Evolutionary conservation across 1,140 invertebrate genomes (phyloP).

Genomic region (Vollenhovia emeryi): DNA sequence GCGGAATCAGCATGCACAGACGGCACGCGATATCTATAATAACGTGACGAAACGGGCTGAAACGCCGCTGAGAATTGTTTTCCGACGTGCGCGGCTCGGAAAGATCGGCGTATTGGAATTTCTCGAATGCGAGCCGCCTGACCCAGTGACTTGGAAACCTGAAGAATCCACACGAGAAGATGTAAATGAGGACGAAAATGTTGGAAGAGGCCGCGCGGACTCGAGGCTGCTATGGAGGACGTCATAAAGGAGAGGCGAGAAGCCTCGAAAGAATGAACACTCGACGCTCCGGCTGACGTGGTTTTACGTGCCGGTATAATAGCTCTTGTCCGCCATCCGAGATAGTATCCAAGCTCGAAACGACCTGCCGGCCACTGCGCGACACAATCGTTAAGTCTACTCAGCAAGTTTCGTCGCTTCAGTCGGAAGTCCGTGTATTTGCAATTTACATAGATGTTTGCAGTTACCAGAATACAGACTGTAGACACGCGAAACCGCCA

Average conservation of each 20-base stretch:
- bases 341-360: conserved; percentile 75
- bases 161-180: background rate
- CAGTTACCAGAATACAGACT: background rate
- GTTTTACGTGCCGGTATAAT: conserved; percentile 82
- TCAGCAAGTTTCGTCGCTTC: conserved; percentile 47
- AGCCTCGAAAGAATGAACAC: conserved; percentile 74
- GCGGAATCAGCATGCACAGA: background rate
- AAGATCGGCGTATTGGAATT: background rate
- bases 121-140: conserved; percentile 12
- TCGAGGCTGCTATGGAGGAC: background rate
- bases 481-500: background rate
- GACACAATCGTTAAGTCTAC: conserved; percentile 67
- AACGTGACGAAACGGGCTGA: background rate
- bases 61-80: background rate
- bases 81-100: too few relatives aligned
- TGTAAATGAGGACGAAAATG: conserved; percentile 58
- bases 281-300: conserved; percentile 79
- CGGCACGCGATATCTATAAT: background rate
- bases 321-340: conserved; percentile 78
- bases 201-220: conserved; percentile 4
- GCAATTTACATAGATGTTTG: background rate
- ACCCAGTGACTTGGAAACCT: background rate
- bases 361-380: conserved; percentile 40
- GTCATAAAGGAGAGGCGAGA: conserved; percentile 21
- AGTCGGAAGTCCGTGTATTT: conserved; percentile 3